Percentiles rank a stretch among this genome's conserved stretches.
These are phyloP conservation scores for Atta texana DNA, from an alignment of 1,140 invertebrate species.

Conservation along the genomic window DNA sequence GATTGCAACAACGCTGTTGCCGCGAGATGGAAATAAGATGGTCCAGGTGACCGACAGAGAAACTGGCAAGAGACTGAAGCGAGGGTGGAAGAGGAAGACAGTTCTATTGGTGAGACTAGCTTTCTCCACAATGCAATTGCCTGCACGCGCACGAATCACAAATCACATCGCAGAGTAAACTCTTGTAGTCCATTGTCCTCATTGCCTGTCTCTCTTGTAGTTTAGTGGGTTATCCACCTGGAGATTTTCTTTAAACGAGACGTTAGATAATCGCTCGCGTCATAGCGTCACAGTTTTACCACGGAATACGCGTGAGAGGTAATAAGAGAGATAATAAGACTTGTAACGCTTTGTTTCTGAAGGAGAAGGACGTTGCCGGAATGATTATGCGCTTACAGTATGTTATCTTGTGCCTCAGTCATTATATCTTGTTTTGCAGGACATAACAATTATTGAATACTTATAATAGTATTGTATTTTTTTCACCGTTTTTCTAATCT, in stretches of 20 bases:
- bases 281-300: constrained; percentile 49
- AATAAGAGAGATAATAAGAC: constrained; percentile 19
- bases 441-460: constrained; percentile 22
- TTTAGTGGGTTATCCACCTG: constrained; percentile 75
- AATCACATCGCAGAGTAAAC: constrained; percentile 44
- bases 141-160: constrained; percentile 64
- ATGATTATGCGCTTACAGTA: constrained; percentile 24
- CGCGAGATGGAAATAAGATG: constrained; percentile 30
- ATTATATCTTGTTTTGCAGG: constrained; percentile 37
- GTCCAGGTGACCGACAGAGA: constrained; percentile 28
- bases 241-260: constrained; percentile 64
- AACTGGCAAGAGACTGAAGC: not conserved
- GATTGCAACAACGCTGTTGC: constrained; percentile 14
- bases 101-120: constrained; percentile 55
- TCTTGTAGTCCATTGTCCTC: constrained; percentile 72
- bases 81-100: not conserved
- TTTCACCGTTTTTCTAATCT: not conserved
- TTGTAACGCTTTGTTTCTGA: not conserved
- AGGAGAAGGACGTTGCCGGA: constrained; percentile 18
- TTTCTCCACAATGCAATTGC: constrained; percentile 74
- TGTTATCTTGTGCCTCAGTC: constrained; percentile 9
- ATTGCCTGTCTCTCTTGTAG: constrained; percentile 63
- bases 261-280: constrained; percentile 70
- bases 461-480: not conserved
- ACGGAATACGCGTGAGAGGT: constrained; percentile 17